Evolutionary conservation across 2,888 invertebrate genomes (phyloP).

Genomic region (Atherix ibis): DNA sequence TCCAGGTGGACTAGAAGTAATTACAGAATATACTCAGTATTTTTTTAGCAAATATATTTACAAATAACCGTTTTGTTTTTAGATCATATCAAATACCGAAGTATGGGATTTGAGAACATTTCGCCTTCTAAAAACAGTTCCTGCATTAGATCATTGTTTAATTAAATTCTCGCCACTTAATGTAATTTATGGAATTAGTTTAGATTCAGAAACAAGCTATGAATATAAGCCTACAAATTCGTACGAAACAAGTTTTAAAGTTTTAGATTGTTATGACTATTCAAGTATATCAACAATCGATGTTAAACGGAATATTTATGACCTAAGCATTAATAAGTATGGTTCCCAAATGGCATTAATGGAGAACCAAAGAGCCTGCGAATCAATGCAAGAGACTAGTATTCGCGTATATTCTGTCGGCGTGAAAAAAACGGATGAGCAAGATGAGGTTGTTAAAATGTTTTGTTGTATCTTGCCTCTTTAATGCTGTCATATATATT

Average conservation of each 20-base stretch:
- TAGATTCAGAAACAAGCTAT: constrained; percentile 52
- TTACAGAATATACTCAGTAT: too few relatives aligned
- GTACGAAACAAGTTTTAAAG: constrained; percentile 86
- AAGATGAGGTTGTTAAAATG: constrained; percentile 50
- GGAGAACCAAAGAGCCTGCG: constrained; percentile 73
- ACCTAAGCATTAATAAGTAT: constrained; percentile 63
- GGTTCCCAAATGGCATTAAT: constrained; percentile 83
- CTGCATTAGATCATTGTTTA: constrained; percentile 76
- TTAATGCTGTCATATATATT: too few relatives aligned
- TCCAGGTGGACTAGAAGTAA: constrained; percentile 83
- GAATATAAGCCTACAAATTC: constrained; percentile 58
- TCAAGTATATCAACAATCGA: constrained; percentile 89
- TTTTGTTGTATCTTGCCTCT: too few relatives aligned
- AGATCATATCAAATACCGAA: constrained; percentile 93
- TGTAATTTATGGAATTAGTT: constrained; percentile 73
- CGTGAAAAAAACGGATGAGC: constrained; percentile 69
- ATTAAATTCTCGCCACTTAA: constrained; percentile 76
- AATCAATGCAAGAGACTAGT: constrained; percentile 73
- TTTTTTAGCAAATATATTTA: neutral
- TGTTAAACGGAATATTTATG: constrained; percentile 78
- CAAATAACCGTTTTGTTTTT: constrained; percentile 10
- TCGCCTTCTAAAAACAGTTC: constrained; percentile 84
- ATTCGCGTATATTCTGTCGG: constrained; percentile 90
- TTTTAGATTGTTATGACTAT: constrained; percentile 87
- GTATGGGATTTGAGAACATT: constrained; percentile 96